Percentiles rank a stretch among this genome's conserved stretches.
phyloP scores from a whole-genome alignment of 2,888 invertebrate species.

The Diplolepis rosae region DNA sequence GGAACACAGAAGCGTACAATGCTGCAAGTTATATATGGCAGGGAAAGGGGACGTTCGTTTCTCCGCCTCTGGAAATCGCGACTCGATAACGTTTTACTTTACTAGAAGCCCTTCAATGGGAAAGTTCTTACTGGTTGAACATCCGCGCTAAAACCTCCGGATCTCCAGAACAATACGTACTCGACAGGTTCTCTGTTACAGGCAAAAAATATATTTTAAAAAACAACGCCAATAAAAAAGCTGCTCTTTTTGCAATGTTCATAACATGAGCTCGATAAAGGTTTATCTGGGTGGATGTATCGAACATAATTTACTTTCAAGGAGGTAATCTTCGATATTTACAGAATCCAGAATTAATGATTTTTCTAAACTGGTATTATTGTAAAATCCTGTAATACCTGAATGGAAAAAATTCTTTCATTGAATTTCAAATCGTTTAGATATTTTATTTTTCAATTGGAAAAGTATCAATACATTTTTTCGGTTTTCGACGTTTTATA shows the following conservation, averaged over 20 bases:
- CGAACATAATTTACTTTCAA: conserved; percentile 22
- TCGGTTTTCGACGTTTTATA: background rate
- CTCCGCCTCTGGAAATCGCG: conserved; percentile 20
- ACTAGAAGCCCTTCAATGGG: conserved; percentile 28
- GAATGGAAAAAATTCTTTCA: background rate
- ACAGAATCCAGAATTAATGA: background rate
- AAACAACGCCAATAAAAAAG: conserved; percentile 4
- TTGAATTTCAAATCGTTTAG: background rate
- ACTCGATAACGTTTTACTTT: conserved; percentile 27
- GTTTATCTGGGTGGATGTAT: conserved; percentile 14
- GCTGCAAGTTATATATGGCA: conserved; percentile 19
- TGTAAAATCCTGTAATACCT: background rate
- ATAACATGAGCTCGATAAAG: conserved; percentile 21
- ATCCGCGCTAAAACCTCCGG: conserved; percentile 19
- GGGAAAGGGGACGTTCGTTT: background rate
- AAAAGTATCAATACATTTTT: background rate
- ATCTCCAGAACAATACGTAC: conserved; percentile 27
- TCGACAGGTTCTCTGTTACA: conserved; percentile 25
- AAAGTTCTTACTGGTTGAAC: conserved; percentile 30
- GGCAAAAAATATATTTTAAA: conserved; percentile 22
- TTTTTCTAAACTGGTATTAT: background rate
- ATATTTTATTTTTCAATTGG: background rate
- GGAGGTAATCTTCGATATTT: conserved; percentile 19
- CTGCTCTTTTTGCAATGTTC: conserved; percentile 12
- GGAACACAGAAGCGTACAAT: conserved; percentile 23